Base-by-base conservation (phyloP, 2,113 vertebrate genomes). In the Rutilus rutilus region DNA sequence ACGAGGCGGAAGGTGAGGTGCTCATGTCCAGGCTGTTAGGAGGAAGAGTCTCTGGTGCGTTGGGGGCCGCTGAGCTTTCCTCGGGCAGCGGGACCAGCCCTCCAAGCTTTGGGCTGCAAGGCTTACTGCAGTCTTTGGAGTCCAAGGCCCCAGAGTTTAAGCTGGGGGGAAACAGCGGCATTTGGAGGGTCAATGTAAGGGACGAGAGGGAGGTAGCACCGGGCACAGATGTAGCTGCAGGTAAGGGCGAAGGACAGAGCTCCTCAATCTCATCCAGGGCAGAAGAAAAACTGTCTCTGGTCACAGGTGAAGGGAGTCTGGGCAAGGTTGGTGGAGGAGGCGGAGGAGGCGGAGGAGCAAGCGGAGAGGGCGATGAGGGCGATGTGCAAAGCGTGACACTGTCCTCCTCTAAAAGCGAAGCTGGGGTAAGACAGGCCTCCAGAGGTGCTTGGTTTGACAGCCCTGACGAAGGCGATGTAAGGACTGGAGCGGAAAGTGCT, bases 331-430 rank as follows among this genome's bases (percentile, higher is more conserved):
- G 89, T 85, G 91, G 93, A 81, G 87, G 79, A 78, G 86, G 21
- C 91, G 93, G 77, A 50, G 93, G 78, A 52, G 93, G 39, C 8
- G 39, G 42, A 42, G 42, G 39, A 42, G 39, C 92, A 23, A 92
- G 91, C 54, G 91, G 92, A 2, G 92, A 90, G n/a, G 94, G 95
- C 5, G 96, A 94, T 92, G 96, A 90, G n/a, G 94, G 95, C 5
- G 96, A 94, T 91, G 96, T 95, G 91, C 97, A 96, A 93, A 97
- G 97, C 21, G 92, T 88, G 17, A 89, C 89, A 23, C 90, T 90
- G 89, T 97, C 97, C 1, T 97, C 97, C 95, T 99, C 98, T 3
- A 99, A 96, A 90, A 99, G 85, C 0, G 97, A 99, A 91, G 97
- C 98, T 0, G 98, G 98, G 75, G 98, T 99, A 93, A 99, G 97